These are phyloP conservation scores for Scaeva pyrastri DNA, from an alignment of 2,888 invertebrate genomes.

Conservation along the genomic window DNA sequence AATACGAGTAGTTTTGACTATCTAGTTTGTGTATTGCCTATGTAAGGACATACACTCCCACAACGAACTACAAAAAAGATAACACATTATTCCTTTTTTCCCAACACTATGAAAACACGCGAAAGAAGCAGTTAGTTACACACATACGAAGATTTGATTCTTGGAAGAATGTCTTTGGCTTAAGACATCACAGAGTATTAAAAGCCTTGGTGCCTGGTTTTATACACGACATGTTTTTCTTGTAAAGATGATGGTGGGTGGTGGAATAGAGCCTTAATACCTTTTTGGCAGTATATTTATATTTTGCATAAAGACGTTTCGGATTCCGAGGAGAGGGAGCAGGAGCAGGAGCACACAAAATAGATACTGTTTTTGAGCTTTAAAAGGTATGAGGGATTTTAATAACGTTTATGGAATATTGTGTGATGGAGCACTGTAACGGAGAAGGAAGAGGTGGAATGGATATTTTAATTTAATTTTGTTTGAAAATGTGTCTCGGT, in stretches of 20 bases:
- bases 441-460: conserved; percentile 12
- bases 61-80: conserved; percentile 14
- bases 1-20: not conserved
- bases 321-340: conserved; percentile 20
- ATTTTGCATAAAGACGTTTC: conserved; percentile 25
- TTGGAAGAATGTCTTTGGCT: conserved; percentile 26
- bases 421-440: conserved; percentile 19
- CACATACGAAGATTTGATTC: not conserved
- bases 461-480: conserved; percentile 63
- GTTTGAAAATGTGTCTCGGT: conserved; percentile 2
- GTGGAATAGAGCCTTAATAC: not conserved
- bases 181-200: not conserved
- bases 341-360: conserved; percentile 28
- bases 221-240: not conserved
- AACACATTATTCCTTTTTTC: conserved; percentile 7
- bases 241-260: not conserved
- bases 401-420: conserved; percentile 51
- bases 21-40: not conserved
- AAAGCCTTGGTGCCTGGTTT: not conserved
- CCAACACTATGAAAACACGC: conserved; percentile 12
- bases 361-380: conserved; percentile 26
- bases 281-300: conserved; percentile 16
- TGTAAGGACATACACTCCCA: not conserved
- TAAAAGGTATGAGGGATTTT: conserved; percentile 46
- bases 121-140: conserved; percentile 40